phyloP scores from a whole-genome alignment of 2,113 vertebrate genomes.

The Microcebus lehilahytsara region DNA sequence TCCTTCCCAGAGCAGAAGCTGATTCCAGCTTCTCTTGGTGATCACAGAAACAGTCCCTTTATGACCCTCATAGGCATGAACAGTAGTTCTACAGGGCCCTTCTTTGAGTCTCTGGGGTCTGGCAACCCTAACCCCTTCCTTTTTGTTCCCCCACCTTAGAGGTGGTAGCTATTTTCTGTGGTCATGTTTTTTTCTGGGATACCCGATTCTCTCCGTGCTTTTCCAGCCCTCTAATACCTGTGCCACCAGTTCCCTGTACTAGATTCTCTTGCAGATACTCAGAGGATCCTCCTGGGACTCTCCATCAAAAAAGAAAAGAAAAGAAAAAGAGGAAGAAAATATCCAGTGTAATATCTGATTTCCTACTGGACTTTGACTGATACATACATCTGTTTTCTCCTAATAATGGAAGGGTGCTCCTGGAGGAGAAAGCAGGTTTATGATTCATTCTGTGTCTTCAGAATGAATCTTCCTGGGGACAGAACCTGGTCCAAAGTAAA shows the following conservation, averaged over 20 bases:
- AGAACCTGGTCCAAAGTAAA: background rate
- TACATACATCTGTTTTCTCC: background rate
- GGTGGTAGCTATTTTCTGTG: background rate
- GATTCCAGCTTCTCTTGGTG: background rate
- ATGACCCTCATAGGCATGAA: background rate
- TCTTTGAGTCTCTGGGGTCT: background rate
- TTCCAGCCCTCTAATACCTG: background rate
- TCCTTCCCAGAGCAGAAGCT: background rate
- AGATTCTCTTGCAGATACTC: background rate
- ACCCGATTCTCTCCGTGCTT: background rate
- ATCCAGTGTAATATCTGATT: background rate
- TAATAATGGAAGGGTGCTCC: background rate
- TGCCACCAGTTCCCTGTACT: background rate
- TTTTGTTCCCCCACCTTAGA: background rate
- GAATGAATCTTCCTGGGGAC: background rate
- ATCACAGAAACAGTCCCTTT: background rate
- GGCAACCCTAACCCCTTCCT: fast-evolving
- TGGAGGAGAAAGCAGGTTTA: background rate
- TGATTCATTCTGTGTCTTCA: background rate
- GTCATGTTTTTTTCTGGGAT: background rate
- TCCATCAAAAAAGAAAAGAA: background rate
- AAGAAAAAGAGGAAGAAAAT: background rate
- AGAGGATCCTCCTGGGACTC: background rate
- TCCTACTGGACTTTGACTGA: background rate
- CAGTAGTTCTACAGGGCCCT: background rate